These are phyloP conservation scores for Scopus umbretta DNA, from an alignment of 2,113 vertebrate genomes.

Conservation along the genomic window DNA sequence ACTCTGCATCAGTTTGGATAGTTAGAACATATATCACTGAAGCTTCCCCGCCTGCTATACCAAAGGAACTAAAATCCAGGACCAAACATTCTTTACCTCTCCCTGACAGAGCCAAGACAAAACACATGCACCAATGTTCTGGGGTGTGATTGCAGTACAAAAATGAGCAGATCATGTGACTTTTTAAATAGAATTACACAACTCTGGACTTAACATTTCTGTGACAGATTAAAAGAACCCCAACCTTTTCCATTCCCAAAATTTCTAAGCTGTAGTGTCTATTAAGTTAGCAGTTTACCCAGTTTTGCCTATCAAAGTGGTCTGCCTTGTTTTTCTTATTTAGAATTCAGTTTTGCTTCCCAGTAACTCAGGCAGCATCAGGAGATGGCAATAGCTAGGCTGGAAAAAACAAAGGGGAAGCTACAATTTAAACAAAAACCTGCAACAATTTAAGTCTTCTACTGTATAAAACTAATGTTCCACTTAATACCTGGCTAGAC, in stretches of 20 bases:
- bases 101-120: not conserved
- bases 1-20: fast-evolving
- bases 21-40: not conserved
- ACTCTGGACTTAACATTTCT: not conserved
- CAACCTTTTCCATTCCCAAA: not conserved
- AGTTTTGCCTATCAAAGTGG: not conserved
- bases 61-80: not conserved
- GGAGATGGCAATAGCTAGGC: not conserved
- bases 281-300: not conserved
- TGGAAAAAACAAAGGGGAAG: not conserved
- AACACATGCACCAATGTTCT: not conserved
- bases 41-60: not conserved
- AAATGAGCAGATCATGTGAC: not conserved
- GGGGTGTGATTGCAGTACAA: not conserved
- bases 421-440: not conserved
- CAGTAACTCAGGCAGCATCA: not conserved
- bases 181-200: not conserved
- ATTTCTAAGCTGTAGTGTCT: not conserved
- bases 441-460: not conserved
- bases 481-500: not conserved
- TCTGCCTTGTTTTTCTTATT: not conserved
- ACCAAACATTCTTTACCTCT: not conserved
- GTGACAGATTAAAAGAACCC: not conserved
- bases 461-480: not conserved
- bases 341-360: not conserved